phyloP scores from a whole-genome alignment of 2,113 vertebrate genomes.

The Crocuta crocuta region DNA sequence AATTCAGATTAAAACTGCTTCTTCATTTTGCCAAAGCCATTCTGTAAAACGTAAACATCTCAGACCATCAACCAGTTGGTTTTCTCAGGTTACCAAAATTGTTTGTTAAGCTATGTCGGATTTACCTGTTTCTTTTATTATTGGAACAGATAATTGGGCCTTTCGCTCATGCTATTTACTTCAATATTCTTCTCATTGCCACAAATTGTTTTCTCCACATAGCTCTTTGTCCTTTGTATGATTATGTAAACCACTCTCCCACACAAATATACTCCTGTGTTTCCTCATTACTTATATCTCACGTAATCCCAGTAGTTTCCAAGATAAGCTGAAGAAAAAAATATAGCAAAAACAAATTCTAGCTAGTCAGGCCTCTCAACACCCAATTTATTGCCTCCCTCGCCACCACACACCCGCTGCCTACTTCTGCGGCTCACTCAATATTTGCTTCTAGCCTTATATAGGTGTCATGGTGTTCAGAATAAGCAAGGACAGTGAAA shows the following conservation, averaged over 20 bases:
- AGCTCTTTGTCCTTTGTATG: neutral
- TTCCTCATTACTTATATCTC: neutral
- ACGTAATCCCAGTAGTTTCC: neutral
- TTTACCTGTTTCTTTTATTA: neutral
- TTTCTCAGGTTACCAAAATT: neutral
- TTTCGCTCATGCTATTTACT: neutral
- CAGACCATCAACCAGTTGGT: neutral
- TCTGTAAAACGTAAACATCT: neutral
- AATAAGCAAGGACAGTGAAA: neutral
- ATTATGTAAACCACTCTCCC: neutral
- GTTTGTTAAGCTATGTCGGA: neutral
- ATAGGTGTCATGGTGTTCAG: neutral
- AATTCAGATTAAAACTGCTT: constrained; percentile 9
- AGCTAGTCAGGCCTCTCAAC: neutral
- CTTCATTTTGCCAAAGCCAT: neutral
- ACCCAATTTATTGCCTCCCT: neutral
- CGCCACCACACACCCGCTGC: neutral
- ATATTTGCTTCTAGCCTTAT: neutral
- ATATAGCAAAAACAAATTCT: neutral
- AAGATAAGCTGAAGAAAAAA: neutral
- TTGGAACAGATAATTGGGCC: neutral
- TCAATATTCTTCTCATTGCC: neutral
- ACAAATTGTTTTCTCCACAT: neutral
- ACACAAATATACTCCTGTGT: neutral
- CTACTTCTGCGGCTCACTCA: neutral